Percentiles rank a stretch among this genome's conserved stretches.
phyloP scores from a whole-genome alignment of 2,888 invertebrate genomes.

The Zygaena filipendulae region DNA sequence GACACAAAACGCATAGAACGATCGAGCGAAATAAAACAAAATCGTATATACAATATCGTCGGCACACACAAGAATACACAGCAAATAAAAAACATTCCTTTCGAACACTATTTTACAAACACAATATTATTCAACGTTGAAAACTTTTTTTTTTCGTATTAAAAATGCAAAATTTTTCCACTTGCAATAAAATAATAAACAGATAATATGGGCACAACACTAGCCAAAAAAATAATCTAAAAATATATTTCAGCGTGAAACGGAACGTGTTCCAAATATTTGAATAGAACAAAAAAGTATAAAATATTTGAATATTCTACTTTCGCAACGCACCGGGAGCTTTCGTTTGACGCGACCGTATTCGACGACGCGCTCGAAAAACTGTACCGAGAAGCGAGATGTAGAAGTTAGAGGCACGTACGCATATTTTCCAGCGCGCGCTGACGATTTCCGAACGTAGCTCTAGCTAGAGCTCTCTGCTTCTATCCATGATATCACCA shows the following conservation, averaged over 20 bases:
- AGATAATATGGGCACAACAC: too few relatives aligned
- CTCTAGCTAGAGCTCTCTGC: too few relatives aligned
- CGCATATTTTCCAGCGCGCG: too few relatives aligned
- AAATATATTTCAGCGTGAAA: constrained; percentile 6
- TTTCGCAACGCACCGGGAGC: constrained; percentile 46
- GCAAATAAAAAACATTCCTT: background rate
- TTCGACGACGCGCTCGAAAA: constrained; percentile 31
- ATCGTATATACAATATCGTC: constrained; percentile 7
- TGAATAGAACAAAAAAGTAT: constrained; percentile 12
- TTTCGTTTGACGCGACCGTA: constrained; percentile 33
- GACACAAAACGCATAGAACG: constrained; percentile 19
- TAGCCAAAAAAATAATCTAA: too few relatives aligned
- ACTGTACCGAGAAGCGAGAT: constrained; percentile 27
- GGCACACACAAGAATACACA: constrained; percentile 13
- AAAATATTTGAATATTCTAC: constrained; percentile 9
- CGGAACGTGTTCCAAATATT: constrained; percentile 16
- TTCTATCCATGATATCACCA: too few relatives aligned
- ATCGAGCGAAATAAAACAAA: constrained; percentile 7
- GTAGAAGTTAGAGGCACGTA: background rate
- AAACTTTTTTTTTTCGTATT: too few relatives aligned
- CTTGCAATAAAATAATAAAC: background rate
- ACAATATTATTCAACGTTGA: too few relatives aligned
- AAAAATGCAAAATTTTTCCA: too few relatives aligned
- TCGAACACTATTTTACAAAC: background rate
- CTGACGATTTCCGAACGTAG: too few relatives aligned